Percentiles rank a stretch among this genome's conserved stretches.
phyloP scores from a whole-genome alignment of 2,797 vertebrate genomes.

The Halcyon smyrnensis region DNA sequence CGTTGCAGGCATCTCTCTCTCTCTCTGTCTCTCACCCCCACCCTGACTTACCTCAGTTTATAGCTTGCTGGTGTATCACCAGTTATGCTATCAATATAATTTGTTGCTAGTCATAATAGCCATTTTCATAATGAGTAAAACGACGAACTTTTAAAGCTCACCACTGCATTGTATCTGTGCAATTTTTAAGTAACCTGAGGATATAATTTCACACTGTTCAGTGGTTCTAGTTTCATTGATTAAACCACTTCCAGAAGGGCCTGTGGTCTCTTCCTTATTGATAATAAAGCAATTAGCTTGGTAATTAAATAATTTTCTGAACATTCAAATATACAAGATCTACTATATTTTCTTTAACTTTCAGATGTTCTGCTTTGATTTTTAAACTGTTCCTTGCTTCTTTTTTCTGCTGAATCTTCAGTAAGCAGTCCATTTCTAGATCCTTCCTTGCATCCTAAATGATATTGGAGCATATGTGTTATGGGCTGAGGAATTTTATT shows the following conservation, averaged over 20 bases:
- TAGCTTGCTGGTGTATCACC: neutral
- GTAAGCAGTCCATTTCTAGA: constrained; percentile 6
- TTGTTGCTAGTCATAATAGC: neutral
- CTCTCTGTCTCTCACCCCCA: neutral
- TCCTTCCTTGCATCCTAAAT: neutral
- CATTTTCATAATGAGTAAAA: neutral
- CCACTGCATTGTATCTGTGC: neutral
- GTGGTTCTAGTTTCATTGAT: neutral
- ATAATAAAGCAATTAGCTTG: neutral
- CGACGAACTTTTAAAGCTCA: neutral
- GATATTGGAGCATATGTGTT: neutral
- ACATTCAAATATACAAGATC: neutral
- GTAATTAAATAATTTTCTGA: neutral
- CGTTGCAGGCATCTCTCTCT: neutral
- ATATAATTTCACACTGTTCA: neutral
- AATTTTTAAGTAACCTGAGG: neutral
- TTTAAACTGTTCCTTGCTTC: constrained; percentile 25
- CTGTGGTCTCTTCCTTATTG: neutral
- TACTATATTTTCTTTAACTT: neutral
- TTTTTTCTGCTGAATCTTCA: neutral
- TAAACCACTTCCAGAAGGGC: neutral
- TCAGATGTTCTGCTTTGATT: neutral
- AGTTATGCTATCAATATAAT: neutral
- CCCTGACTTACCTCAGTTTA: neutral
- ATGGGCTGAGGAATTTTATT: neutral